A percentile compares a stretch with the other conserved stretches of the same genome.
phyloP scores from a whole-genome alignment of 2,888 invertebrate species.

The Deilephila porcellus region DNA sequence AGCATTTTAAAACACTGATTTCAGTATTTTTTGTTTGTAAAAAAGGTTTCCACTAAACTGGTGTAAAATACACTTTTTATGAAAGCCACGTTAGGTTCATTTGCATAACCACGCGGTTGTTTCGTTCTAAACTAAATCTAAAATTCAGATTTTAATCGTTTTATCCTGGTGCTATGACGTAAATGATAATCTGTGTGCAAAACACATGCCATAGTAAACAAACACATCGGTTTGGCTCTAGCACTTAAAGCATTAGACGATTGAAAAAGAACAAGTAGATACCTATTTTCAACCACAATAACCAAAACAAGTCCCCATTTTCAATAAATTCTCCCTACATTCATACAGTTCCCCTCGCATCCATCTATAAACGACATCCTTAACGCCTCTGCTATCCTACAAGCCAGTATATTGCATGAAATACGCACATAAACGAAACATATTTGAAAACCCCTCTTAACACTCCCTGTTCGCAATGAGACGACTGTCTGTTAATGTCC shows the following conservation, averaged over 20 bases:
- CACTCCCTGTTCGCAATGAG: constrained; percentile 52
- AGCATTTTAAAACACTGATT: constrained; percentile 19
- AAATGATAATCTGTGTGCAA: background rate
- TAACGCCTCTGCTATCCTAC: constrained; percentile 55
- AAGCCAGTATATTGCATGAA: constrained; percentile 66
- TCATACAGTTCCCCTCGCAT: background rate
- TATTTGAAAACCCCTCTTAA: constrained; percentile 63
- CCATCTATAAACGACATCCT: constrained; percentile 19
- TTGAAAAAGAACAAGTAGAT: too few species aligned
- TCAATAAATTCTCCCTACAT: background rate
- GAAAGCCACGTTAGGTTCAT: background rate
- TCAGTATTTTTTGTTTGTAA: constrained; percentile 6
- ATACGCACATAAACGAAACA: constrained; percentile 63
- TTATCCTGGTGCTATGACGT: background rate
- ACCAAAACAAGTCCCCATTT: background rate
- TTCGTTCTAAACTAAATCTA: background rate
- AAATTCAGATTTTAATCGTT: constrained; percentile 3
- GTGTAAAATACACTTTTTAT: constrained; percentile 7
- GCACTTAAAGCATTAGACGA: too few species aligned
- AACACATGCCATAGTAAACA: too few species aligned
- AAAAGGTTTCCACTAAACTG: constrained; percentile 5
- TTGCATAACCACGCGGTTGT: background rate
- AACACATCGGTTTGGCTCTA: too few species aligned
- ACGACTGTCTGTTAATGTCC: constrained; percentile 55
- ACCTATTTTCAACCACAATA: background rate